Evolutionary conservation across 2,797 vertebrate species (phyloP), one percentile per base, ranked within the genome.

Genomic region (Chelon labrosus): DNA sequence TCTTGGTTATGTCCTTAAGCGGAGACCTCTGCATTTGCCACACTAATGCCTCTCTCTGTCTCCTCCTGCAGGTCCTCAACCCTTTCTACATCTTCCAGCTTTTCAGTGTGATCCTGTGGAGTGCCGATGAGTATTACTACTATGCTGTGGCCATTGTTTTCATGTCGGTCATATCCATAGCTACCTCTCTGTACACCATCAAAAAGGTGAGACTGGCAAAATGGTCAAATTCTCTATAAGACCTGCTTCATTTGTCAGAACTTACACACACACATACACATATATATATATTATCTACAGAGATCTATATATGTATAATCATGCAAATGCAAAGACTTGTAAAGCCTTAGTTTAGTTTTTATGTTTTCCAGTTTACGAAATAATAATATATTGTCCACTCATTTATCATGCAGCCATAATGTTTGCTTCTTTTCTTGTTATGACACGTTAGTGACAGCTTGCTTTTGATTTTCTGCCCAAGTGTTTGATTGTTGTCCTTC

Each of bases 21-120:
- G 57, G 22, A 25, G n/a, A 27, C 10, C 3, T 50, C 14, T 60
- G n/a, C 16, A 53, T 53, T 53, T 79, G 5, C 31, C 20, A 11
- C 7, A 39, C n/a, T 65, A 14, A 37, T 10, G 10, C 16, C 10
- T 73, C 22, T 52, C 17, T 51, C 38, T 64, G 16, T 71, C 56
- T 82, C 65, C 27, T 74, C 59, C 88, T 91, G 39, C 79, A 99
- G 98, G 98, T 99, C 91, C 97, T 99, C 89, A 99, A 99, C 83
- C 98, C 98, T 91, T 99, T 99, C 93, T 99, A 99, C 96, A 96
- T 99, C 95, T 99, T 99, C 95, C 98, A 99, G 91, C 95, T 99
- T 85, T 99, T 98, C 95, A 99, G 98, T 94, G 96, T 99, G 92
- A 96, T 97, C 91, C 92, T 99, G 79, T 99, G 98, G 98, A 93